These are phyloP conservation scores for Cynodonichthys magdalenae DNA, from an alignment of 2,797 vertebrate species.

Conservation along the genomic window DNA sequence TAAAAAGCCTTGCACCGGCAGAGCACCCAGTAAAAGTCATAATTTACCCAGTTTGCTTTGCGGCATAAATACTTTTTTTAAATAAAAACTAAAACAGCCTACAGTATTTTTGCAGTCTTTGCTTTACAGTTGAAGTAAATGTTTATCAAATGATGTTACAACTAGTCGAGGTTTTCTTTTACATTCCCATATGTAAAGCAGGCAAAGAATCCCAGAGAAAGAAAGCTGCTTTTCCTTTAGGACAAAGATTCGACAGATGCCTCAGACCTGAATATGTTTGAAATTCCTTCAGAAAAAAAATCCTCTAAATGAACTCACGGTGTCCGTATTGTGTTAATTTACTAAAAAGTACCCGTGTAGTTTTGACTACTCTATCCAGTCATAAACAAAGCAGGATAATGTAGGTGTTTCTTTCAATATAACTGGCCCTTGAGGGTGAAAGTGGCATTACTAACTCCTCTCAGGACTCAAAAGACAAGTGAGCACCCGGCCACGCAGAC, in stretches of 20 bases:
- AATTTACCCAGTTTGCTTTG: no score
- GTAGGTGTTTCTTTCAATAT: conserved; percentile 55
- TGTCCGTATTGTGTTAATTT: conserved; percentile 24
- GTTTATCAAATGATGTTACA: no score
- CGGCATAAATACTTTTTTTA: no score
- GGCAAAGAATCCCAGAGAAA: neutral
- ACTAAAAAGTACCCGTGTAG: conserved; percentile 20
- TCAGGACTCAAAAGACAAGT: conserved; percentile 45
- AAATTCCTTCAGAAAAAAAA: conserved; percentile 15
- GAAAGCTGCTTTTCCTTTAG: neutral
- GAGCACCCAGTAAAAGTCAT: no score
- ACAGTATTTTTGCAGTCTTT: no score
- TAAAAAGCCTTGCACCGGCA: no score
- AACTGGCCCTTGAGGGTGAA: conserved; percentile 65
- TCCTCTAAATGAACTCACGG: conserved; percentile 9
- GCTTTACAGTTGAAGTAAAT: no score
- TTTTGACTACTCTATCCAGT: conserved; percentile 23
- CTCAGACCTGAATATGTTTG: conserved; percentile 6
- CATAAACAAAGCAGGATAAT: conserved; percentile 42
- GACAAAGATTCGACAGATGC: conserved; percentile 9
- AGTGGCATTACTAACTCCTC: conserved; percentile 54
- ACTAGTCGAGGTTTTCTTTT: no score
- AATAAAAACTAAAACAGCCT: no score
- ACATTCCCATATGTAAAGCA: conserved; percentile 3
- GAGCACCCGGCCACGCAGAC: conserved; percentile 38